Conservation (phyloP, 2,888 invertebrate species). For the Drosophila greeni region DNA sequence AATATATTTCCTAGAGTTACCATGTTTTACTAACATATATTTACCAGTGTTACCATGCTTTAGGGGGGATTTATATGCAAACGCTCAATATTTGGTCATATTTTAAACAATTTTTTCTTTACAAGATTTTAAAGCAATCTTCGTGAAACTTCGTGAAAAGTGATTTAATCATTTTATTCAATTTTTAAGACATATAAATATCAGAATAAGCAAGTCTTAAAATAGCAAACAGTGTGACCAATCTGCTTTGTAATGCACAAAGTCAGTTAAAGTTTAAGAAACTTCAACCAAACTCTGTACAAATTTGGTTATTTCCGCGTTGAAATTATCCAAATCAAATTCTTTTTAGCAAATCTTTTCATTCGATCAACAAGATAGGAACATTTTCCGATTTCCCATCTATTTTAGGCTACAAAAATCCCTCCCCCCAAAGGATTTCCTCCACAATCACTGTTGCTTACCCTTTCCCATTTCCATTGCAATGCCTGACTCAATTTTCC, state of each 20-base stretch:
- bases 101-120: too few species aligned
- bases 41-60: too few species aligned
- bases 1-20: background rate
- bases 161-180: background rate
- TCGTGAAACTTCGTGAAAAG: too few species aligned
- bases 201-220: background rate
- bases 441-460: conserved; percentile 15
- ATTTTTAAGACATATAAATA: background rate
- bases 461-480: conserved; percentile 10
- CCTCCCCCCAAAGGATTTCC: conserved; percentile 2
- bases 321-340: background rate
- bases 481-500: conserved; percentile 21
- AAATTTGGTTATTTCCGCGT: background rate
- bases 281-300: background rate
- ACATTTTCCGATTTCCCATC: conserved; percentile 3
- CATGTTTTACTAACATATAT: background rate
- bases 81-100: too few species aligned
- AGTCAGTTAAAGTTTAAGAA: background rate
- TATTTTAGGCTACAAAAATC: conserved; percentile 3
- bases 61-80: too few species aligned
- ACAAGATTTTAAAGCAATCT: too few species aligned
- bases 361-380: background rate
- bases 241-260: background rate
- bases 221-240: background rate
- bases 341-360: background rate